A percentile compares a stretch with the other conserved stretches of the same genome.
Evolutionary conservation across 2,113 vertebrate genomes (phyloP).

Genomic region (Pelecanoides urinatrix): DNA sequence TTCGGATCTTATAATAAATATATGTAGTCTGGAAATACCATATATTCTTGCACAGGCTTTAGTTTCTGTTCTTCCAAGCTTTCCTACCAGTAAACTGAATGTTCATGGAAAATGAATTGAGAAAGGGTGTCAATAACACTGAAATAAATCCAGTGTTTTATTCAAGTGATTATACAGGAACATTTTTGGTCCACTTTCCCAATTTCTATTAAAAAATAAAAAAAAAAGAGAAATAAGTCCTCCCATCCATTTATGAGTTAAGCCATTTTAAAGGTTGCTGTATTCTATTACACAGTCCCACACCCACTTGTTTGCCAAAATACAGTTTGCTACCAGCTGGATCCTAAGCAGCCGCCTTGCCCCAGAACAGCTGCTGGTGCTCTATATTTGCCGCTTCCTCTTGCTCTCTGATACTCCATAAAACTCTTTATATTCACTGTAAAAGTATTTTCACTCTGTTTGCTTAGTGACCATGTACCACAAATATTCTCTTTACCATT

Average conservation of each 20-base stretch:
- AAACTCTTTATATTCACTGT: conserved; percentile 56
- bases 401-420: conserved; percentile 20
- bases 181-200: neutral
- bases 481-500: conserved; percentile 35
- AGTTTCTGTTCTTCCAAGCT: neutral
- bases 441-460: conserved; percentile 64
- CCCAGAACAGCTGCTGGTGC: conserved; percentile 33
- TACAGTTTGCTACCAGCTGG: neutral
- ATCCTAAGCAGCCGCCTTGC: neutral
- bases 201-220: neutral
- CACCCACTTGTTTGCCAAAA: neutral
- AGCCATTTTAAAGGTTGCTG: conserved; percentile 6
- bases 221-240: neutral
- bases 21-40: neutral
- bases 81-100: neutral
- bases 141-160: neutral
- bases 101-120: neutral
- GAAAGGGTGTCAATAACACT: neutral
- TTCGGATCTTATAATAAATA: neutral
- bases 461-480: conserved; percentile 31
- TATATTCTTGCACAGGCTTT: neutral
- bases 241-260: conserved; percentile 21
- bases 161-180: neutral
- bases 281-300: conserved; percentile 1
- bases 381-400: conserved; percentile 32